Conservation (phyloP, 30 jellyfish, hydroid and myxozoan species). For the Catostylus mosaicus region DNA sequence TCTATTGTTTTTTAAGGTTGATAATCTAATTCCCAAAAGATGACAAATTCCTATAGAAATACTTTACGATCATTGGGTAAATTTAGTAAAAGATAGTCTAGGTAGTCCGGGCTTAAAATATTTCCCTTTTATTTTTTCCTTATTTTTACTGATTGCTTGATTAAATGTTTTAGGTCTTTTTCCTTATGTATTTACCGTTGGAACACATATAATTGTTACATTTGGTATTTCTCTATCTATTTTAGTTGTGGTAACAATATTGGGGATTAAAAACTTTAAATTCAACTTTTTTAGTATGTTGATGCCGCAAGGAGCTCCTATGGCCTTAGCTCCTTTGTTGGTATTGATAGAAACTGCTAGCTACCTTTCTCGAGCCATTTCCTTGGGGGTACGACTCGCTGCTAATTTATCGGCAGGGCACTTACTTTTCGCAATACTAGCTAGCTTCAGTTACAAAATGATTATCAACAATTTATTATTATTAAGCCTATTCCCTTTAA, state of each 20-base stretch:
- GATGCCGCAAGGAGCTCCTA: conserved; percentile 72
- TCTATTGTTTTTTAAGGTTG: neutral
- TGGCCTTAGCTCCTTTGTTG: conserved; percentile 53
- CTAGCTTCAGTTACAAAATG: conserved; percentile 35
- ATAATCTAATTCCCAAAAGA: conserved; percentile 25
- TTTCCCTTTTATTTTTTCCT: neutral
- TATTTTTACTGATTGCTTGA: neutral
- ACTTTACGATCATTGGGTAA: neutral
- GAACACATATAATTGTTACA: conserved; percentile 38
- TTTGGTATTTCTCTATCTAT: conserved; percentile 32
- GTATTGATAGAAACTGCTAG: conserved; percentile 70
- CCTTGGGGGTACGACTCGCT: conserved; percentile 67
- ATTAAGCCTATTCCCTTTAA: conserved; percentile 22
- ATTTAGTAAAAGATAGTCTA: neutral
- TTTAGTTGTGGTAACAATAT: conserved; percentile 2
- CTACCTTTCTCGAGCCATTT: conserved; percentile 61
- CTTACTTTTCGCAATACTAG: conserved; percentile 39
- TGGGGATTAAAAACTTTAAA: conserved; percentile 4
- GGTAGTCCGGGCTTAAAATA: neutral
- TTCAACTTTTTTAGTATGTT: conserved; percentile 14
- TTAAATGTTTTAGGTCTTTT: conserved; percentile 43
- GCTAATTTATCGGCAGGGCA: conserved; percentile 80
- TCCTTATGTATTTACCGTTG: conserved; percentile 50
- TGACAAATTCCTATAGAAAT: conserved; percentile 20
- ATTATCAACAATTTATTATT: neutral